These are phyloP conservation scores for Suillia variegata DNA, from an alignment of 2,888 invertebrate species.

Conservation along the genomic window DNA sequence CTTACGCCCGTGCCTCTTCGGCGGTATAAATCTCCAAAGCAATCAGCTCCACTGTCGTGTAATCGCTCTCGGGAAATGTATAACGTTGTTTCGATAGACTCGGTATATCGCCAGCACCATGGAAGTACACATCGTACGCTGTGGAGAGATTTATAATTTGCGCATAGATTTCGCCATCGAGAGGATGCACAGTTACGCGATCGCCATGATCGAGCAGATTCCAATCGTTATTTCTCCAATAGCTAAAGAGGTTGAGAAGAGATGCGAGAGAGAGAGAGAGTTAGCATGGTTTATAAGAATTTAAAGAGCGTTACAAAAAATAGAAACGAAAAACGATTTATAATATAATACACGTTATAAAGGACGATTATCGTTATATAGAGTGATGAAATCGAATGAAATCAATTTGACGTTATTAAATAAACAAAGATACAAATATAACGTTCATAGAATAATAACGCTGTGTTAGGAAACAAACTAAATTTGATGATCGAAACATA, in stretches of 20 bases:
- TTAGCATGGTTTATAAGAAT: no score
- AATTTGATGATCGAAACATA: background rate
- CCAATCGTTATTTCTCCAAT: slow-evolving; percentile 67
- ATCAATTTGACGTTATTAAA: no score
- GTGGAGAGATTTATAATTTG: slow-evolving; percentile 74
- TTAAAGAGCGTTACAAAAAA: no score
- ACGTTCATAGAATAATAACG: no score
- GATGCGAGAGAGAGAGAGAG: background rate
- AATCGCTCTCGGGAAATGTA: slow-evolving; percentile 64
- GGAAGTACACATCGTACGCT: slow-evolving; percentile 70
- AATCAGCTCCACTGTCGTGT: slow-evolving; percentile 67
- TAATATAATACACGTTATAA: no score
- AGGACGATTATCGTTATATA: no score
- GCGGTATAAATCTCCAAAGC: slow-evolving; percentile 68
- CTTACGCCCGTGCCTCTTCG: slow-evolving; percentile 64
- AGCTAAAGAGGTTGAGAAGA: slow-evolving; percentile 62
- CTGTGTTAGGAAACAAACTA: no score
- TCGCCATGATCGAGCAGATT: slow-evolving; percentile 60
- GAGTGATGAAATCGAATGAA: no score
- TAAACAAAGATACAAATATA: no score
- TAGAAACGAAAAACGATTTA: background rate
- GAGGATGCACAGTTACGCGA: slow-evolving; percentile 68
- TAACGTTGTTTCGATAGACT: slow-evolving; percentile 68
- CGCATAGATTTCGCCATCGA: slow-evolving; percentile 78
- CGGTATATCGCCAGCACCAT: slow-evolving; percentile 72